A percentile compares a stretch with the other conserved stretches of the same genome.
phyloP scores from a whole-genome alignment of 2,113 vertebrate genomes.

The Scalopus aquaticus region DNA sequence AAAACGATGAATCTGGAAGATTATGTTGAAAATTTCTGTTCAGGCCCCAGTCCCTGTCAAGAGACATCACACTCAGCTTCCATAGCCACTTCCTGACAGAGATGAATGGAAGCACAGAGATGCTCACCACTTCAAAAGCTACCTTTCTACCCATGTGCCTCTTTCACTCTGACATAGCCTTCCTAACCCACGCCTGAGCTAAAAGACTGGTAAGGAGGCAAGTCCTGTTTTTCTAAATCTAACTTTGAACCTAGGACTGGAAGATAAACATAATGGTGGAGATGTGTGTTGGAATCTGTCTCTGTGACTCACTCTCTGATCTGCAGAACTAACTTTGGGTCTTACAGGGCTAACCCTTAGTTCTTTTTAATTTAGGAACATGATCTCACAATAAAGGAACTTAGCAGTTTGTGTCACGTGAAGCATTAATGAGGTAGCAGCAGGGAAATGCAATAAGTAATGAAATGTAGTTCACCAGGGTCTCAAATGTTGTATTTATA shows the following conservation, averaged over 20 bases:
- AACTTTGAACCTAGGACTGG: conserved; percentile 35
- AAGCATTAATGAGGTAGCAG: background rate
- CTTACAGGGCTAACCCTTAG: background rate
- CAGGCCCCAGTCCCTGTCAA: background rate
- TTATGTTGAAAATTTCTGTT: conserved; percentile 20
- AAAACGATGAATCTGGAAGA: background rate
- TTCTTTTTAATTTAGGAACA: conserved; percentile 45
- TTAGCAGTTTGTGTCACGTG: background rate
- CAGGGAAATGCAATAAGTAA: background rate
- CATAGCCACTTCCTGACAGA: conserved; percentile 13
- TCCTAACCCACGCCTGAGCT: background rate
- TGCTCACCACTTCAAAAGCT: background rate
- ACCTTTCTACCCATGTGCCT: background rate
- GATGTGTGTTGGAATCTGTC: background rate
- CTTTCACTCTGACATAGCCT: background rate
- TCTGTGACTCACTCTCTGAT: conserved; percentile 41
- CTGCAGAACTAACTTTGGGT: conserved; percentile 11
- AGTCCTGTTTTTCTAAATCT: conserved; percentile 1
- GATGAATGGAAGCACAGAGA: background rate
- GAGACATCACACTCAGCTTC: background rate
- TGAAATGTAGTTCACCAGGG: background rate
- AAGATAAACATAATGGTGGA: conserved; percentile 14
- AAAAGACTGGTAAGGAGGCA: background rate
- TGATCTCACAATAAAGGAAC: conserved; percentile 42
- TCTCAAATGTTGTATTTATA: background rate